Evolutionary conservation across 2,888 invertebrate species (phyloP), one percentile per base, ranked within the genome.

Genomic region (Sialis lutaria): DNA sequence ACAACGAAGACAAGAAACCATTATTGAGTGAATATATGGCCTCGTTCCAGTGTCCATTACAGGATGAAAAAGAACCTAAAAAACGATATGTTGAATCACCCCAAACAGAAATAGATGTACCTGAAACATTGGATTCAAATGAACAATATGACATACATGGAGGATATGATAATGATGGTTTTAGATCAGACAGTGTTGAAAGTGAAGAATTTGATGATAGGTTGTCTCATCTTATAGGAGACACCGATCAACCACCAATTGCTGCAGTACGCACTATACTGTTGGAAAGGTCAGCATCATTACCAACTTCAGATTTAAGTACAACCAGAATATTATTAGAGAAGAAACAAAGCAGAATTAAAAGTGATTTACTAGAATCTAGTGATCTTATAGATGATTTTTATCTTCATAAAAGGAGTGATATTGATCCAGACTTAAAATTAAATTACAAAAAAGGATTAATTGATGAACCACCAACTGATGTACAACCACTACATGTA

Each of bases 291-390:
- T 70, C 70, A 5, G 63, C 65, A 34, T 70, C 70, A 1, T 54
- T 70, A 42, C 70, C 70, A 4, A 66, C 67, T n/a, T 66, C 67
- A 52, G 68, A 68, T 40, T 70, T 72, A 1, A 68, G 70, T 48
- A 64, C 71, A 40, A 69, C 73, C 50, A 75, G 75, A 46, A 68
- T 71, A 50, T 72, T 72, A 48, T 75, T 74, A 54, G 76, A 76
- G 57, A 72, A 71, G 59, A 60, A 65, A 6, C 53, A 57, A n/a
- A 41, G 48, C 8, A 4, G 22, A 22, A 22, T 22, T 22, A 22
- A 22, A 22, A 22, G 13, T 40, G 22, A 39, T 45, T 33, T 43
- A 59, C 33, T 39, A 7, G 13, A 13, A 39, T 22, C 22, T 22
- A 22, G 22, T 22, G 22, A 22, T 22, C 22, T 22, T 22, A 22